Base-by-base conservation (phyloP, 2,113 vertebrate species). In the Bostrychus sinensis region DNA sequence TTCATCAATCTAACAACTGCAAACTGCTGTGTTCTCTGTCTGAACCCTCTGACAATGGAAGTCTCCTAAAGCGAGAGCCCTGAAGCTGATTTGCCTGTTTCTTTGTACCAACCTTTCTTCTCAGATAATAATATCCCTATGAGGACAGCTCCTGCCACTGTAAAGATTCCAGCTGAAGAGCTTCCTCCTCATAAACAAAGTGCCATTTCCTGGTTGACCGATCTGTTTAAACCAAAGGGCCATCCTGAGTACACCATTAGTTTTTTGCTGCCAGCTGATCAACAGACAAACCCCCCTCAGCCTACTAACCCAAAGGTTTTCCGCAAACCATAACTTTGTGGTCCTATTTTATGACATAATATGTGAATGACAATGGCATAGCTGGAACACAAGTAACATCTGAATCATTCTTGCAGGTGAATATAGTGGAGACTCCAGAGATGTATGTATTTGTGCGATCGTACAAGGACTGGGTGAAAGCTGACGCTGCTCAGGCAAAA, bases 101-200 rank as follows among this genome's bases (percentile, higher is more conserved):
- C 11, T 3, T 7, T 28, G 23, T 32, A 9, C 8, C 30, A 17
- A 11, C 13, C 5, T 32, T 26, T 19, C 6, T 10, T 13, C 57
- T 14, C 56, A 93, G 92, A 69, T 30, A 22, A 38, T 5, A 76
- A 81, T 1, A 90, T 93, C n/a, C 12, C 84, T 23, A 92, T 92
- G 48, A 51, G 16, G 89, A 88, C 91, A 2, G 16, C 71, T 26
- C 93, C 91, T 0, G 86, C 92, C 23, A 0, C 90, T 7, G 14
- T 87, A 7, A 88, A 83, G 61, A 56, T 85, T 0, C n/a, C 36
- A 14, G 11, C 45, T 30, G 25, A 51, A 1, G 45, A 48, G 13
- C 22, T 20, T 25, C 22, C 45, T 5, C 43, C 39, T 7, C 16
- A 46, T 2, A 7, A 25, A 48, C 12, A 16, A 14, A 17, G 10